Conservation (phyloP, 2,113 vertebrate species). For the Chitala chitala region DNA sequence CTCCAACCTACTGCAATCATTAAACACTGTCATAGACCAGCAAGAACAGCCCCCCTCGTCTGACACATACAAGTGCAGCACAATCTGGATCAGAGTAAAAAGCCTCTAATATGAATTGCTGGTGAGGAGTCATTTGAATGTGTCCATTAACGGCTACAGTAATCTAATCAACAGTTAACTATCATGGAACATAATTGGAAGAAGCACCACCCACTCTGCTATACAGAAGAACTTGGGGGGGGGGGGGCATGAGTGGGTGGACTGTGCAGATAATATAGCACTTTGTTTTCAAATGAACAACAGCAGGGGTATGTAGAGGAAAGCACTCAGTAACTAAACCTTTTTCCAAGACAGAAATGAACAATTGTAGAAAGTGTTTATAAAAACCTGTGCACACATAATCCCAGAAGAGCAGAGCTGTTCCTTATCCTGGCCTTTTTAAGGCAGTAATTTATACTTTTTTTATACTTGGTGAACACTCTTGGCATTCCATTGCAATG, state of each 20-base stretch:
- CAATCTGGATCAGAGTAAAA: not conserved
- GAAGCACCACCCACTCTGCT: not conserved
- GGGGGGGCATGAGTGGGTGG: not conserved
- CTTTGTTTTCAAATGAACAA: not conserved
- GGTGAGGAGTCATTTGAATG: not conserved
- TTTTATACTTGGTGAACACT: slow-evolving; percentile 12
- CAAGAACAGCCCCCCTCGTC: not conserved
- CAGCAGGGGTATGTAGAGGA: not conserved
- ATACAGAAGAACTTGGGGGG: not conserved
- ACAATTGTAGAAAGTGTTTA: not conserved
- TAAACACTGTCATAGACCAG: slow-evolving; percentile 32
- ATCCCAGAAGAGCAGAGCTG: not conserved
- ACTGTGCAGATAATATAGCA: not conserved
- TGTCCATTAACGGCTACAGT: slow-evolving; percentile 6
- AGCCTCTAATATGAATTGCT: not conserved
- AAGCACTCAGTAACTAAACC: not conserved
- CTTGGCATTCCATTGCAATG: slow-evolving; percentile 30
- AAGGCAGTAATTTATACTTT: slow-evolving; percentile 21
- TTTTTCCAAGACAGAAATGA: slow-evolving; percentile 1
- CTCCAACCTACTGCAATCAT: slow-evolving; percentile 34
- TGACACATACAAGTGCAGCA: not conserved
- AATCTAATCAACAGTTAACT: not conserved
- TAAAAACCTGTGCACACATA: not conserved
- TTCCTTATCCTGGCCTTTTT: slow-evolving; percentile 17
- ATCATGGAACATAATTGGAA: not conserved